phyloP scores from a whole-genome alignment of 2,888 invertebrate species.

The Andrena haemorrhoa region DNA sequence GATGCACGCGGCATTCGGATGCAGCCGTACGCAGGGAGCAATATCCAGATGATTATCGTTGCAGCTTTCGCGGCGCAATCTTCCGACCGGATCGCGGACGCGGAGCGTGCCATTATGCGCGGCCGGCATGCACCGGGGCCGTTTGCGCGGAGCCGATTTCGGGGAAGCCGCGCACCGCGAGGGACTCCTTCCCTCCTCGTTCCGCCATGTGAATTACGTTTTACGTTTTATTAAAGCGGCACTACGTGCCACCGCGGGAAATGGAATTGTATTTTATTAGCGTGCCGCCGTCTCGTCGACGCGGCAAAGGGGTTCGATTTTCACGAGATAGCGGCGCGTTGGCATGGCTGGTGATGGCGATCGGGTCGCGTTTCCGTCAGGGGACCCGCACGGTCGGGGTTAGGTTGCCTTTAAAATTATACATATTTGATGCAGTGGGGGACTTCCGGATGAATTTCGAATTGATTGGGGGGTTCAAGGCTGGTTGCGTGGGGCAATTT shows the following conservation, averaged over 20 bases:
- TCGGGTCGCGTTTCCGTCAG: no score
- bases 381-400: no score
- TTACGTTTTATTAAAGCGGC: conserved; percentile 26
- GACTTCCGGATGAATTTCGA: no score
- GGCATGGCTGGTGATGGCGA: no score
- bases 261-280: conserved; percentile 22
- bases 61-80: conserved; percentile 78
- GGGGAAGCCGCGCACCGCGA: conserved; percentile 32
- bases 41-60: conserved; percentile 82
- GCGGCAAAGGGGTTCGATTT: no score
- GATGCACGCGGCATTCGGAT: conserved; percentile 73
- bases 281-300: conserved; percentile 3
- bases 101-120: conserved; percentile 81
- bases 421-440: no score
- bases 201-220: conserved; percentile 30
- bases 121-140: conserved; percentile 32
- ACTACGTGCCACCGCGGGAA: background rate
- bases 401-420: no score
- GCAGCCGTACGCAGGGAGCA: conserved; percentile 78
- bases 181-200: conserved; percentile 4
- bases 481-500: no score
- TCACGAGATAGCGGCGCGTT: no score
- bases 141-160: conserved; percentile 56
- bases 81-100: conserved; percentile 76
- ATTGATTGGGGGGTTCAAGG: no score